These are phyloP conservation scores for Odontomyia ornata DNA, from an alignment of 2,888 invertebrate genomes.

Conservation along the genomic window DNA sequence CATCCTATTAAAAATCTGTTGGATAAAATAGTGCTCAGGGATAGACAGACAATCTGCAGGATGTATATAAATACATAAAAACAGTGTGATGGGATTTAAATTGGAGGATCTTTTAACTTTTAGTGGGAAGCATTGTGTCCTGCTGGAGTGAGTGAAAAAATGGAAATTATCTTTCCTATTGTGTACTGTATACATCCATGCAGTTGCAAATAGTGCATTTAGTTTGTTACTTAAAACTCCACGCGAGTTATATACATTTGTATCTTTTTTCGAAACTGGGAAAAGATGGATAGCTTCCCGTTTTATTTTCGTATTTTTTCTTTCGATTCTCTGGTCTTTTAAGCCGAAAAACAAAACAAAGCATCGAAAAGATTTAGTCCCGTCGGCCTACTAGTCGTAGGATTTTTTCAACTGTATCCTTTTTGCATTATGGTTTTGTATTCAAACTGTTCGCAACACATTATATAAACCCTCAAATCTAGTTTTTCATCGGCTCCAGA, in stretches of 20 bases:
- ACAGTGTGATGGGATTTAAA: slow-evolving; percentile 8
- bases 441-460: no score
- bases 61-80: not conserved
- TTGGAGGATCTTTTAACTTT: not conserved
- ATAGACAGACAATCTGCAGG: slow-evolving; percentile 3
- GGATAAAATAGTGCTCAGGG: slow-evolving; percentile 29
- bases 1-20: slow-evolving; percentile 1
- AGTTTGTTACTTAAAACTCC: slow-evolving; percentile 9
- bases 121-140: not conserved
- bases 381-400: slow-evolving; percentile 5
- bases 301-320: not conserved
- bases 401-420: not conserved
- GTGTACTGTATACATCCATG: slow-evolving; percentile 21
- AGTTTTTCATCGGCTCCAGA: not conserved
- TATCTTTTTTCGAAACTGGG: not conserved
- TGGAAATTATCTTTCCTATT: not conserved
- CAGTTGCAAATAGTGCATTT: slow-evolving; percentile 34
- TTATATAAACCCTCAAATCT: no score
- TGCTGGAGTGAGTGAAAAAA: no score
- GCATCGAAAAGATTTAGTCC: slow-evolving; percentile 12
- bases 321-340: no score
- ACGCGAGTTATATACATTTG: not conserved
- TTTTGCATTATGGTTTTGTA: not conserved
- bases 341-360: no score
- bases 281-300: not conserved